These are phyloP conservation scores for Montipora capitata DNA, from an alignment of 92 coral and sea anemone species.

Conservation along the genomic window DNA sequence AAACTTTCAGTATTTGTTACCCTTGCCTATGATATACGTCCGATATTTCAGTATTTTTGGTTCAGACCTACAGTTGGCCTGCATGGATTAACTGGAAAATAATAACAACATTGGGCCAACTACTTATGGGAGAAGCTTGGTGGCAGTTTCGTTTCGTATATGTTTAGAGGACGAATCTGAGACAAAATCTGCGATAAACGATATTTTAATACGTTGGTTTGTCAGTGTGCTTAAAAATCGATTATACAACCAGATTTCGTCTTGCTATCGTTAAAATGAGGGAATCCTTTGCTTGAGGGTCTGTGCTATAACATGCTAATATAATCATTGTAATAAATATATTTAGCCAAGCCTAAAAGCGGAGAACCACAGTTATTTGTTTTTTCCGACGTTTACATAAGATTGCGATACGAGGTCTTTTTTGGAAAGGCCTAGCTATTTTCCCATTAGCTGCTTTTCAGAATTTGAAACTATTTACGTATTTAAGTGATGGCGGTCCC, in stretches of 20 bases:
- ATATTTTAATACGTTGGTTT: not conserved
- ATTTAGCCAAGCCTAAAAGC: not conserved
- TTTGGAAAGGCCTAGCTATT: not conserved
- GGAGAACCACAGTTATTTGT: not conserved
- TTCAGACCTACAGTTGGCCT: not conserved
- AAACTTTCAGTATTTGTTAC: conserved; percentile 1
- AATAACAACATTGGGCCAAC: not conserved
- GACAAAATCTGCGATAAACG: not conserved
- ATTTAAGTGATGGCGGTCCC: not conserved
- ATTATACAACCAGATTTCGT: not conserved
- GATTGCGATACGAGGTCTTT: conserved; percentile 1
- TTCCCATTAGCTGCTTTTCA: not conserved
- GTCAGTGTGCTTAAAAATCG: not conserved
- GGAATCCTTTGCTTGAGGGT: not conserved
- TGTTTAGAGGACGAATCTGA: too few relatives aligned
- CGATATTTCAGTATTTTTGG: not conserved
- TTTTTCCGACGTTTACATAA: not conserved
- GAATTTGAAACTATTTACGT: not conserved
- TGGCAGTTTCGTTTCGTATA: too few relatives aligned
- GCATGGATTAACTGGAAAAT: not conserved
- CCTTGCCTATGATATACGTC: not conserved
- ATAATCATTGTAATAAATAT: not conserved
- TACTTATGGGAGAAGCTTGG: too few relatives aligned
- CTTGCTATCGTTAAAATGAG: not conserved
- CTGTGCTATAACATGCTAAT: not conserved